phyloP scores from a whole-genome alignment of 2,797 vertebrate genomes.

The Chlorospingus semifuscus region DNA sequence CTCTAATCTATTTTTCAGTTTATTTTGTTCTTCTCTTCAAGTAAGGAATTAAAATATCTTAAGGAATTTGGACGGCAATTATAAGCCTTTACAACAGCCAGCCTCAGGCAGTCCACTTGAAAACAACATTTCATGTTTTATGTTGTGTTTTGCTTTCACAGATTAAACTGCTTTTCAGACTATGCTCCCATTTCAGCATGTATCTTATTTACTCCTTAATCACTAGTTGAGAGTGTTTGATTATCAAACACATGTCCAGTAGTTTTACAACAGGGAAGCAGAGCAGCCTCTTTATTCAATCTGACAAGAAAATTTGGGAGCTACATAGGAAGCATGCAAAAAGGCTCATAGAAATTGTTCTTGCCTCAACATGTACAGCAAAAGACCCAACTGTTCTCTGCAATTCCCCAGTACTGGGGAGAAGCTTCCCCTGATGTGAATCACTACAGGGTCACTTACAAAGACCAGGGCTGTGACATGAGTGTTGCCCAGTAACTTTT shows the following conservation, averaged over 20 bases:
- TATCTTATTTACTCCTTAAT: not conserved
- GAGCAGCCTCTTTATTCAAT: not conserved
- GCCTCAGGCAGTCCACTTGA: not conserved
- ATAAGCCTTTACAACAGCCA: not conserved
- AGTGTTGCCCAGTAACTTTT: not conserved
- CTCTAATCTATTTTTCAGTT: slow-evolving; percentile 1
- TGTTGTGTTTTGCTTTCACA: not conserved
- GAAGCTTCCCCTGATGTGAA: not conserved
- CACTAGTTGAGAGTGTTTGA: not conserved
- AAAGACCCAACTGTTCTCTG: not conserved
- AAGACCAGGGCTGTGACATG: not conserved
- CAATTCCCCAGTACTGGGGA: not conserved
- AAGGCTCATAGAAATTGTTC: not conserved
- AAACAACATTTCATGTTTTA: not conserved
- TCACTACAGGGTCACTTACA: not conserved
- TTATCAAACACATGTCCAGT: not conserved
- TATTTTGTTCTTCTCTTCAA: not conserved
- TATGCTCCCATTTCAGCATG: not conserved
- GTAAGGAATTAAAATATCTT: not conserved
- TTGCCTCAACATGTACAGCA: rapidly evolving
- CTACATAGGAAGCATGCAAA: not conserved
- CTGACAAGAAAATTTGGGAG: not conserved
- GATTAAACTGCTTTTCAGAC: not conserved
- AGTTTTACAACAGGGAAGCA: not conserved
- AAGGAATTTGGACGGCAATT: not conserved